These are phyloP conservation scores for Stictocephala bisonia DNA, from an alignment of 2,888 invertebrate genomes.

Conservation along the genomic window DNA sequence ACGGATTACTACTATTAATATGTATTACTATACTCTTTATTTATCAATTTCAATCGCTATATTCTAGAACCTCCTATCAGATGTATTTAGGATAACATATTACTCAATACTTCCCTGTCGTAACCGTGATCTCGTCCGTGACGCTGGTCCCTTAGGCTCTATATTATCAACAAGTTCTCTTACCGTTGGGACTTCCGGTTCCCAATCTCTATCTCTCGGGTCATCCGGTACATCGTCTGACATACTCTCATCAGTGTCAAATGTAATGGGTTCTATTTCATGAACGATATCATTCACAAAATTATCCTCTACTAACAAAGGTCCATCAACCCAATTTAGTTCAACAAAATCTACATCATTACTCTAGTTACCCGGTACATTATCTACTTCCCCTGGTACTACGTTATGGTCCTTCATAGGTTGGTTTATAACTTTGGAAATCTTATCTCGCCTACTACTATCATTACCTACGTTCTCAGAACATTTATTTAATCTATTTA, in stretches of 20 bases:
- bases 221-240: neutral
- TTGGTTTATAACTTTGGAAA: too few relatives aligned
- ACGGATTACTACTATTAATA: too few relatives aligned
- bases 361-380: neutral
- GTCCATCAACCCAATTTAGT: conserved; percentile 6
- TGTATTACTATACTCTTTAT: too few relatives aligned
- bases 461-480: neutral
- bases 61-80: too few relatives aligned
- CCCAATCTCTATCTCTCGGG: conserved; percentile 3
- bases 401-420: too few relatives aligned
- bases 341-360: neutral
- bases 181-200: neutral
- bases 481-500: conserved; percentile 9
- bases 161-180: neutral
- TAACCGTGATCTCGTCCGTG: neutral
- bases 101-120: too few relatives aligned
- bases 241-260: neutral
- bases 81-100: too few relatives aligned
- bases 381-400: too few relatives aligned
- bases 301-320: neutral
- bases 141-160: neutral
- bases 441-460: neutral
- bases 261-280: neutral
- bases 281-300: conserved; percentile 1
- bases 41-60: too few relatives aligned